Evolutionary conservation across 2,797 vertebrate species (phyloP).

Genomic region (Sternarchorhynchus goeldii): DNA sequence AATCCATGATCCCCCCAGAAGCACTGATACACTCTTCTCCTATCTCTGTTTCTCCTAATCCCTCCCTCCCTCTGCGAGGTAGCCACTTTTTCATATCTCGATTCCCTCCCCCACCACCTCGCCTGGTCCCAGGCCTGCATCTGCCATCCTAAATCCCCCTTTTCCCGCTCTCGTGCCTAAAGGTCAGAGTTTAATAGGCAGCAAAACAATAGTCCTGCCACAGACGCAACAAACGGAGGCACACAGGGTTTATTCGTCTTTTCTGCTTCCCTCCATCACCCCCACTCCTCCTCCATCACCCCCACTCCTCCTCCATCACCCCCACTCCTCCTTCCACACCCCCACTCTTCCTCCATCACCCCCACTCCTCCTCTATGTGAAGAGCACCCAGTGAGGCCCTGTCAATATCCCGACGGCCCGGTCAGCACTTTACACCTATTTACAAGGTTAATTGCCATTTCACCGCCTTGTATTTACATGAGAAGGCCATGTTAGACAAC

Average conservation of each 20-base stretch:
- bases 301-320: constrained; percentile 39
- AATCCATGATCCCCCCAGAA: constrained; percentile 10
- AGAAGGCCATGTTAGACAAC: constrained; percentile 72
- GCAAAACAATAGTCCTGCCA: constrained; percentile 75
- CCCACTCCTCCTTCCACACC: constrained; percentile 47
- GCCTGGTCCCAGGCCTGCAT: constrained; percentile 69
- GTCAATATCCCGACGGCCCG: constrained; percentile 69
- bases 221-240: constrained; percentile 81
- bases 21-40: constrained; percentile 3
- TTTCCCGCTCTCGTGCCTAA: constrained; percentile 77
- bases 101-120: constrained; percentile 60
- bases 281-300: constrained; percentile 44
- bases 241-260: constrained; percentile 67
- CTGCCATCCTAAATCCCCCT: constrained; percentile 74
- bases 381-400: constrained; percentile 57
- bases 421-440: constrained; percentile 75
- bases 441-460: constrained; percentile 80
- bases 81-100: constrained; percentile 61
- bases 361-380: constrained; percentile 41
- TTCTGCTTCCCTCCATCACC: constrained; percentile 53
- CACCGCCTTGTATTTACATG: constrained; percentile 76
- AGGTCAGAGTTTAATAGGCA: constrained; percentile 84
- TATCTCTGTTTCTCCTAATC: constrained; percentile 29
- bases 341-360: constrained; percentile 39
- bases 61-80: constrained; percentile 29